A percentile compares a stretch with the other conserved stretches of the same genome.
phyloP scores from a whole-genome alignment of 2,113 vertebrate genomes.

The Laticauda colubrina region DNA sequence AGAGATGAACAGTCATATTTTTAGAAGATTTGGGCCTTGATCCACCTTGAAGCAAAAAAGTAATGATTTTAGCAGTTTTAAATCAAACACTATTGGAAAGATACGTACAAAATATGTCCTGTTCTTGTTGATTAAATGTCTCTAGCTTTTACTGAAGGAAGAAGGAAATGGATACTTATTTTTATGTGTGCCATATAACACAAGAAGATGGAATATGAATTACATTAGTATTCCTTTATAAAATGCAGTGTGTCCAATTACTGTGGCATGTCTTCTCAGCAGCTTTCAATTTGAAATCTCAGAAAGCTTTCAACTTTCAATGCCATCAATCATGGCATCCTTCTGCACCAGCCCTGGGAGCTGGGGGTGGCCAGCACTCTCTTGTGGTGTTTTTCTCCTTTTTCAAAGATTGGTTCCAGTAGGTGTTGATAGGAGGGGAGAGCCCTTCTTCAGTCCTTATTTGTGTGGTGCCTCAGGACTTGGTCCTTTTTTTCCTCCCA shows the following conservation, averaged over 20 bases:
- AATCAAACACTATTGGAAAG: constrained; percentile 67
- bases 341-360: neutral
- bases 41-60: constrained; percentile 53
- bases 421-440: neutral
- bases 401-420: neutral
- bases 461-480: neutral
- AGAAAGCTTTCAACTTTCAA: neutral
- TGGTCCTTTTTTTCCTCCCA: neutral
- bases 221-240: constrained; percentile 32
- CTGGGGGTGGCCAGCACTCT: neutral
- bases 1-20: constrained; percentile 64
- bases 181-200: constrained; percentile 62
- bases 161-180: constrained; percentile 62
- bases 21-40: constrained; percentile 61
- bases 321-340: neutral
- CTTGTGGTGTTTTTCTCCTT: neutral
- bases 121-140: constrained; percentile 64
- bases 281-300: neutral
- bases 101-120: constrained; percentile 67
- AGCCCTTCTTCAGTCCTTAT: neutral
- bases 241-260: constrained; percentile 13
- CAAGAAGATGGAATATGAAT: constrained; percentile 37
- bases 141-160: constrained; percentile 67
- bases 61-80: constrained; percentile 74
- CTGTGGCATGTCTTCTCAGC: neutral